phyloP scores from a whole-genome alignment of 2,797 vertebrate genomes.

The Prionace glauca region DNA sequence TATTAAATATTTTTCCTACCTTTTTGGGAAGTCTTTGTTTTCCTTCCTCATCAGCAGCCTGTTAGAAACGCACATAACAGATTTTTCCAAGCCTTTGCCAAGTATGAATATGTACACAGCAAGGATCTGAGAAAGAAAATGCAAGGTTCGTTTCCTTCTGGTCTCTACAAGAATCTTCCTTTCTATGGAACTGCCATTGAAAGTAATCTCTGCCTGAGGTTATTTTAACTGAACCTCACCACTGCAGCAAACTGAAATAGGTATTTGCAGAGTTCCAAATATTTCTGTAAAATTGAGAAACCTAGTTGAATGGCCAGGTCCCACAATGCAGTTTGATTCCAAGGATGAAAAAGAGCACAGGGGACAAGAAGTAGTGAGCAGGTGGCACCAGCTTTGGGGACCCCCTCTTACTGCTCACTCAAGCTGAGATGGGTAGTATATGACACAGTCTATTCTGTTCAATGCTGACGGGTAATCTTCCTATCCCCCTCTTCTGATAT shows the following conservation, averaged over 20 bases:
- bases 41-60: constrained; percentile 21
- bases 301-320: background rate
- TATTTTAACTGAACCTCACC: background rate
- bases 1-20: constrained; percentile 28
- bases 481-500: too few relatives aligned
- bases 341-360: background rate
- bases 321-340: background rate
- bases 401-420: background rate
- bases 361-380: background rate
- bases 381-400: background rate
- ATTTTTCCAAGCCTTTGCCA: background rate
- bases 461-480: too few relatives aligned
- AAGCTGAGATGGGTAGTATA: background rate
- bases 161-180: background rate
- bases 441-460: background rate
- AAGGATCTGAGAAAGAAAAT: background rate
- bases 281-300: background rate
- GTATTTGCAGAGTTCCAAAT: background rate
- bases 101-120: background rate
- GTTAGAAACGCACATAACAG: background rate
- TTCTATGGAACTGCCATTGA: background rate
- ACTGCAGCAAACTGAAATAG: background rate
- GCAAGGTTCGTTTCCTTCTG: constrained; percentile 7
- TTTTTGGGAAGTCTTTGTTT: constrained; percentile 20
- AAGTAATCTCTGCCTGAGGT: background rate